Base-by-base conservation (phyloP, 2,797 vertebrate genomes). In the Acridotheres tristis region DNA sequence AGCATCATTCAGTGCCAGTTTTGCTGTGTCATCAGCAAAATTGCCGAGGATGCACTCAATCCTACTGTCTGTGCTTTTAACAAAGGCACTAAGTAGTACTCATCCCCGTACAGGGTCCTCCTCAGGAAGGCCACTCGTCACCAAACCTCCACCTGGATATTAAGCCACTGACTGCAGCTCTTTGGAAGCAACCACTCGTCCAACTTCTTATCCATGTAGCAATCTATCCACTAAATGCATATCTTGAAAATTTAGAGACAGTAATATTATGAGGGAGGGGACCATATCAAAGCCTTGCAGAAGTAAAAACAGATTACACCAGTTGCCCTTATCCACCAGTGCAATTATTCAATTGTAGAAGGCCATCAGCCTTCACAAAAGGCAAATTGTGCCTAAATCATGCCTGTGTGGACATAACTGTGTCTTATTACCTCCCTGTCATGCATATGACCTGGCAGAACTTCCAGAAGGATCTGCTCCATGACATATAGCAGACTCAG, bases 81-180 rank as follows among this genome's bases (percentile, higher is more conserved):
- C 12, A 62, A 53, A 67, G 20, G 32, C 21, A 26, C 29, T 45
- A 27, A 45, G n/a, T 7, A 19, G 29, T n/a, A 40, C 4, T 32
- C 0, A 1, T 50, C 9, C 40, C 32, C 16, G 2, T 18, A 48
- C 2, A 2, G 8, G 36, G 30, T 19, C 2, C 7, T 13, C 5
- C 32, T 59, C 26, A 45, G 32, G 15, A 43, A 65, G 13, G 27
- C 6, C 19, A n/a, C 51, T 50, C n/a, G 11, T 55, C 10, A 4
- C 18, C 53, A 36, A 26, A 9, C 32, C 3, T 48, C 30, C 10
- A 10, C 2, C 15, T 57, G 53, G 38, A 36, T 20, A 51, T 13
- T 7, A 11, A 48, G 21, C 16, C 5, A 5, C n/a, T 61, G 23
- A 38, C 17, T 85, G 34, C n/a, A 67, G 29, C 7, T 42, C 15